phyloP scores from a whole-genome alignment of 2,888 invertebrate species.

The Drosophila mercatorum region DNA sequence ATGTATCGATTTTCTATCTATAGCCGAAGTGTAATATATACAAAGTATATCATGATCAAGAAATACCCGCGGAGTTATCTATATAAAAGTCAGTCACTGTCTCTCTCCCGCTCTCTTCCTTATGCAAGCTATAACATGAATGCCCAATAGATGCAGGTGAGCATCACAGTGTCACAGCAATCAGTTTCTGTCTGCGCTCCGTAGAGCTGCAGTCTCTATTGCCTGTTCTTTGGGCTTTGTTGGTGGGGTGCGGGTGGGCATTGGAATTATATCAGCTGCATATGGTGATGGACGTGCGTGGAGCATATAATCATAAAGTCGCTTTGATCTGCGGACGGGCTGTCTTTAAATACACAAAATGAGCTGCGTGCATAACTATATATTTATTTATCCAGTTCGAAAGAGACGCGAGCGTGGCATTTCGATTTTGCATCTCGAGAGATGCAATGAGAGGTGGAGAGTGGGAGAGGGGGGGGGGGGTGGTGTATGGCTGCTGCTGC shows the following conservation, averaged over 20 bases:
- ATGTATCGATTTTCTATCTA: neutral
- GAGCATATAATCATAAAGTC: conserved; percentile 68
- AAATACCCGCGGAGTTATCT: neutral
- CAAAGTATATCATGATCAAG: neutral
- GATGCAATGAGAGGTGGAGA: neutral
- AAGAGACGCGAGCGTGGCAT: conserved; percentile 22
- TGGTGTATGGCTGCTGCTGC: conserved; percentile 45
- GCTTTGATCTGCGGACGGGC: conserved; percentile 68
- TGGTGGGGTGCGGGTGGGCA: neutral
- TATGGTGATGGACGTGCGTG: conserved; percentile 72
- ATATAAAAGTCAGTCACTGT: neutral
- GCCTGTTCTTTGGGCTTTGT: neutral
- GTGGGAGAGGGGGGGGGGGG: neutral
- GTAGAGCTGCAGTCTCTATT: conserved; percentile 4
- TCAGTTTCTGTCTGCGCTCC: neutral
- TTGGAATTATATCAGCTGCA: conserved; percentile 43
- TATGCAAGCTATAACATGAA: neutral
- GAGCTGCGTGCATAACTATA: conserved; percentile 39
- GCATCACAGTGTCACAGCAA: neutral
- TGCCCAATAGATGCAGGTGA: no score
- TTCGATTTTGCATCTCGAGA: conserved; percentile 50
- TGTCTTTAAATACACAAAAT: conserved; percentile 68
- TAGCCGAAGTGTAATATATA: neutral
- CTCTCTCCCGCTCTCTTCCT: no score
- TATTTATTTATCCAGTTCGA: conserved; percentile 51